Evolutionary conservation across 2,797 vertebrate species (phyloP).

Genomic region (Nannoperca obscura): DNA sequence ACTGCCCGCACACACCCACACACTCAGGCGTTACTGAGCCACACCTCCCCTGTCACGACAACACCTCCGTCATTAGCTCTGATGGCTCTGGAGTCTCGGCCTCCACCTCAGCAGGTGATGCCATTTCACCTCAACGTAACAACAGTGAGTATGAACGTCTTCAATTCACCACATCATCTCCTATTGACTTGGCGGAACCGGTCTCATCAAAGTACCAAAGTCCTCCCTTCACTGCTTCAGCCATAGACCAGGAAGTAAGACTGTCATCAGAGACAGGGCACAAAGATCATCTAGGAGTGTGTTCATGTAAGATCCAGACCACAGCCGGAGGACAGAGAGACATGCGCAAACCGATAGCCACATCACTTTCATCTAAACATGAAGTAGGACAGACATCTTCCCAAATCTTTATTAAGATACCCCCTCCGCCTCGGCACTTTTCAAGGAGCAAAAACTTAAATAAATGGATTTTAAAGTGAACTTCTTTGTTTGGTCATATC

Average conservation of each 20-base stretch:
- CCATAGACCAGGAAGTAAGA: slow-evolving; percentile 21
- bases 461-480: slow-evolving; percentile 14
- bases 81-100: slow-evolving; percentile 91
- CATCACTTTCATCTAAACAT: background rate
- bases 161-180: slow-evolving; percentile 9
- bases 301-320: slow-evolving; percentile 2
- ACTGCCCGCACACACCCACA: slow-evolving; percentile 84
- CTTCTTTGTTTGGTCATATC: background rate
- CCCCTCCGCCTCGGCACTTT: background rate
- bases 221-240: background rate
- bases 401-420: background rate
- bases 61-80: slow-evolving; percentile 91
- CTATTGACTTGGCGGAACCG: slow-evolving; percentile 1
- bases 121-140: slow-evolving; percentile 87
- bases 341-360: background rate
- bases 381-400: background rate
- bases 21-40: slow-evolving; percentile 87
- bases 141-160: slow-evolving; percentile 88
- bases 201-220: slow-evolving; percentile 10
- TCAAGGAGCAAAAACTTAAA: background rate
- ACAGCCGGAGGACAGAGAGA: slow-evolving; percentile 34
- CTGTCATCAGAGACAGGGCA: slow-evolving; percentile 15
- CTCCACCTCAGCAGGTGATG: slow-evolving; percentile 88
- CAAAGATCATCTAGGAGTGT: slow-evolving; percentile 9
- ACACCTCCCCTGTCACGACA: slow-evolving; percentile 90